phyloP scores from a whole-genome alignment of 2,888 invertebrate species.

The Rhagonycha fulva region DNA sequence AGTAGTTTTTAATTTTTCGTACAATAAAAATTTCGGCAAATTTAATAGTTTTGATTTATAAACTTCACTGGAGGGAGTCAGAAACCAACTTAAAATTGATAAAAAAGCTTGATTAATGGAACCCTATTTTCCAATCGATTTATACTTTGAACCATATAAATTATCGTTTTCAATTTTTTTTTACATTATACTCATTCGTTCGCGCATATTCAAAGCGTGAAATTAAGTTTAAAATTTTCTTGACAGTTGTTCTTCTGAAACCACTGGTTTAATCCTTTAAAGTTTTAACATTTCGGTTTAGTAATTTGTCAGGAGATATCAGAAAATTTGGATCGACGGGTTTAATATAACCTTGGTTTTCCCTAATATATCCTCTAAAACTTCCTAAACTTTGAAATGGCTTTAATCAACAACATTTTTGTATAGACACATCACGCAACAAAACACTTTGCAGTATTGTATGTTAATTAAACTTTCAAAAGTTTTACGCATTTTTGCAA shows the following conservation, averaged over 20 bases:
- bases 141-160: not conserved
- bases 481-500: not conserved
- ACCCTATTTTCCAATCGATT: not conserved
- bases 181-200: not conserved
- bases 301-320: slow-evolving; percentile 27
- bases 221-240: slow-evolving; percentile 23
- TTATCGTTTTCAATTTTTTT: not conserved
- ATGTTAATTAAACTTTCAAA: not conserved
- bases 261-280: slow-evolving; percentile 23
- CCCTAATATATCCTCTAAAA: not conserved
- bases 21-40: not conserved
- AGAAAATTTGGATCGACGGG: slow-evolving; percentile 19
- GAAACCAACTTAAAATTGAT: not conserved
- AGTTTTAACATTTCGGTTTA: slow-evolving; percentile 26
- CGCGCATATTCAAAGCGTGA: slow-evolving; percentile 10
- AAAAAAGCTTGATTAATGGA: not conserved
- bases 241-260: slow-evolving; percentile 21
- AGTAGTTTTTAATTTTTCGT: too few species aligned
- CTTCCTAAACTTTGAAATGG: not conserved
- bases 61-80: not conserved
- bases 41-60: not conserved
- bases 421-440: not conserved
- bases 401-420: not conserved
- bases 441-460: not conserved
- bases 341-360: not conserved